Evolutionary conservation across 2,113 vertebrate species (phyloP).

Genomic region (Mesoclemmys tuberculata): DNA sequence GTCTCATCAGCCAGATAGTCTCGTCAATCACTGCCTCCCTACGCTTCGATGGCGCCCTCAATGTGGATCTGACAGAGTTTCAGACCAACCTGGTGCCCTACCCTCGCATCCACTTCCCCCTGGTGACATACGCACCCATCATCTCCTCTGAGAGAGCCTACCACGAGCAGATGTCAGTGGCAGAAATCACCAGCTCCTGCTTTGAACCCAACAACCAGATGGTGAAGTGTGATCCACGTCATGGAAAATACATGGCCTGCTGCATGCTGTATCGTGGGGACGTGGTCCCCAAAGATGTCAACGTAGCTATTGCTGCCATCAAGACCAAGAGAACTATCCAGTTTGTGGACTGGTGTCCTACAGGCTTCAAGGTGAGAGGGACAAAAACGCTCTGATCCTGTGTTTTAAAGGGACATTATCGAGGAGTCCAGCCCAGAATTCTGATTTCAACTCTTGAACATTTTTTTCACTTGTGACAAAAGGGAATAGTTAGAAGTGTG

Average conservation of each 20-base stretch:
- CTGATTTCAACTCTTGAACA: accelerated
- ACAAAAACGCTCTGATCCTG: neutral
- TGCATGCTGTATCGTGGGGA: constrained; percentile 83
- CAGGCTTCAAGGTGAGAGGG: constrained; percentile 82
- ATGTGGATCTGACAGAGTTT: constrained; percentile 85
- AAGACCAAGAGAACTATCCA: constrained; percentile 83
- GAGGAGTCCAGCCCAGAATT: accelerated
- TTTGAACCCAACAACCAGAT: constrained; percentile 85
- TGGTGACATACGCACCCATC: constrained; percentile 84
- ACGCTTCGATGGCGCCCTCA: constrained; percentile 83
- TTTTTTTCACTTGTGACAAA: neutral
- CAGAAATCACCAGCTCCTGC: constrained; percentile 85
- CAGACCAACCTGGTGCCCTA: constrained; percentile 88
- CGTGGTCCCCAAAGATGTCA: constrained; percentile 84
- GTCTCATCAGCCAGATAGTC: constrained; percentile 84
- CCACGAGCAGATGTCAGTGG: constrained; percentile 82
- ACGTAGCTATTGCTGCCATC: constrained; percentile 81
- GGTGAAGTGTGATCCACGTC: constrained; percentile 85
- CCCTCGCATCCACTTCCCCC: constrained; percentile 84
- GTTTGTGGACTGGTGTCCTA: constrained; percentile 86
- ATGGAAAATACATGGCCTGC: constrained; percentile 87
- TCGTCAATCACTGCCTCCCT: constrained; percentile 86
- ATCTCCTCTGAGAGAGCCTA: constrained; percentile 80
- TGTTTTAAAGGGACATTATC: neutral
- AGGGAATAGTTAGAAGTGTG: accelerated